Evolutionary conservation across 1,140 invertebrate genomes (phyloP).

Genomic region (Caenorhabditis latens): DNA sequence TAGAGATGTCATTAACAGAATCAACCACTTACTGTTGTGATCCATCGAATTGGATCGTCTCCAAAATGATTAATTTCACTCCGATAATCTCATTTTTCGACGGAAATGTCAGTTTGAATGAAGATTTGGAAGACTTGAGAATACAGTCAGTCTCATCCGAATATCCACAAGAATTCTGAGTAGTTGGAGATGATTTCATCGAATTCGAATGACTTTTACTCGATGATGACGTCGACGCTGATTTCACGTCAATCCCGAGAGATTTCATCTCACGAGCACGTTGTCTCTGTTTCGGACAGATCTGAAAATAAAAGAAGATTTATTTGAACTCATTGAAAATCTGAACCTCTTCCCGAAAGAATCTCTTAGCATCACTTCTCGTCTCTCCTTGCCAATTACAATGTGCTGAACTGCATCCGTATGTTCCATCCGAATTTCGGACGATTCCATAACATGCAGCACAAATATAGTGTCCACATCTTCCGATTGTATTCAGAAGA

Average conservation of each 20-base stretch:
- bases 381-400: constrained; percentile 24
- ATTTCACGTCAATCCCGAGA: not conserved
- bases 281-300: not conserved
- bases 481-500: not conserved
- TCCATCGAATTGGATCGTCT: not conserved
- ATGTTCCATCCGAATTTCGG: constrained; percentile 11
- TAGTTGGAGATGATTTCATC: not conserved
- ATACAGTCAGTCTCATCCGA: too few relatives aligned
- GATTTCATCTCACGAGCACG: constrained; percentile 22
- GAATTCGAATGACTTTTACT: not conserved
- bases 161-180: too few relatives aligned
- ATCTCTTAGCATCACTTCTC: not conserved
- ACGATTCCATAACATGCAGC: constrained; percentile 45
- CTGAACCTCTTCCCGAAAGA: constrained; percentile 9
- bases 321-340: too few relatives aligned
- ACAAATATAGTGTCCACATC: constrained; percentile 23
- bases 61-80: constrained; percentile 20
- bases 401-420: not conserved
- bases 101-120: constrained; percentile 32
- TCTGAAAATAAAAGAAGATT: not conserved
- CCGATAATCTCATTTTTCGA: not conserved
- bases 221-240: too few relatives aligned
- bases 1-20: not conserved
- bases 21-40: not conserved
- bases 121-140: not conserved